Evolutionary conservation across 1,140 invertebrate genomes (phyloP).

Genomic region (Bombus waltoni): DNA sequence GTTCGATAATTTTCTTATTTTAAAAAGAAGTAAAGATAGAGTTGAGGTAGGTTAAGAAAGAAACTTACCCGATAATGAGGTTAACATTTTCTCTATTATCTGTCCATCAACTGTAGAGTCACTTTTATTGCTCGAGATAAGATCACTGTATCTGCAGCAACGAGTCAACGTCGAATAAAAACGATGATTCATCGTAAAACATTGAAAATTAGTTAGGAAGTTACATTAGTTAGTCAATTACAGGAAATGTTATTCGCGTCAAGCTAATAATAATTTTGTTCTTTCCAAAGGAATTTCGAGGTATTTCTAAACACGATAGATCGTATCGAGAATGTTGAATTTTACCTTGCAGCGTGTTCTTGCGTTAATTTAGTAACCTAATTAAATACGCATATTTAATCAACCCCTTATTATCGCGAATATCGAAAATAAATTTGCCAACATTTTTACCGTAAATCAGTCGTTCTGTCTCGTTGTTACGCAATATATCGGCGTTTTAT

Average conservation of each 20-base stretch:
- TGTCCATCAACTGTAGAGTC: not conserved
- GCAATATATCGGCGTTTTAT: not conserved
- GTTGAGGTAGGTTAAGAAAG: not conserved
- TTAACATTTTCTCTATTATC: slow-evolving; percentile 2
- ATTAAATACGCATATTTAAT: slow-evolving; percentile 12
- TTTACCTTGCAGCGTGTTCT: not conserved
- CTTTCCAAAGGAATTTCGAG: not conserved
- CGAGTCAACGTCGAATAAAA: not conserved
- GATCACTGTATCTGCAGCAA: not conserved
- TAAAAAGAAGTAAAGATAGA: not conserved
- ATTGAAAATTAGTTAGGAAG: not conserved
- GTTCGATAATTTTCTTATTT: not conserved
- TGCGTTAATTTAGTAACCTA: slow-evolving; percentile 3
- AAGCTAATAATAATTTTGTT: not conserved
- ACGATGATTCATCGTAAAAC: not conserved
- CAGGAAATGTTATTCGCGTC: not conserved
- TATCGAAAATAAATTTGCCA: not conserved
- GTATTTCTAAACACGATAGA: too few relatives aligned
- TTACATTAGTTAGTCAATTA: not conserved
- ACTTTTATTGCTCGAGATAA: not conserved
- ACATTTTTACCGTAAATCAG: not conserved
- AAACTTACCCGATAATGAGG: not conserved
- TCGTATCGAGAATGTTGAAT: not conserved
- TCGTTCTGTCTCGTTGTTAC: not conserved
- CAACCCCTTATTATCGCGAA: not conserved